phyloP scores from a whole-genome alignment of 2,113 vertebrate species.

The Podilymbus podiceps region DNA sequence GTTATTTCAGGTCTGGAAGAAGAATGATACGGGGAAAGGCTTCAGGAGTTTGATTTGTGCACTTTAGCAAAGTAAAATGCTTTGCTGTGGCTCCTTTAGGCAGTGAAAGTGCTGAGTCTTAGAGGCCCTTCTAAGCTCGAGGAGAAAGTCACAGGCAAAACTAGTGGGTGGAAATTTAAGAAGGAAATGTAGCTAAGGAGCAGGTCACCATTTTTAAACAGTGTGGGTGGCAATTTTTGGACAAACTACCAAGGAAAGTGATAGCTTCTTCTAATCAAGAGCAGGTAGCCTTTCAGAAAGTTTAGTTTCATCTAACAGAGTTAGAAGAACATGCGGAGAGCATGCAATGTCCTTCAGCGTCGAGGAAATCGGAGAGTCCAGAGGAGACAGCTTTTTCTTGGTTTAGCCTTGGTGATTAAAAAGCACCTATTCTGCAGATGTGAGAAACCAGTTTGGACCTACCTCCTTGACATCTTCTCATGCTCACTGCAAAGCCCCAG shows the following conservation, averaged over 20 bases:
- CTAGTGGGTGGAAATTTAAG: neutral
- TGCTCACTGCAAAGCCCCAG: neutral
- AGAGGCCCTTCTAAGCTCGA: neutral
- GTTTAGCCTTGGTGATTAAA: neutral
- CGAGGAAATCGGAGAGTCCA: neutral
- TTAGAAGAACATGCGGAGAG: neutral
- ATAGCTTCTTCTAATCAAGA: neutral
- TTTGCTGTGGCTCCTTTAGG: neutral
- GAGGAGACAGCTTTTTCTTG: neutral
- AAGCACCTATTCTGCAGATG: neutral
- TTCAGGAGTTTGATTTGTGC: neutral
- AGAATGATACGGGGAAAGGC: neutral
- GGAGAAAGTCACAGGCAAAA: neutral
- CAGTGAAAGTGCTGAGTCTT: neutral
- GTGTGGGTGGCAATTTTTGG: neutral
- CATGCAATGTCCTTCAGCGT: neutral
- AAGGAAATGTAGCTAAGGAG: neutral
- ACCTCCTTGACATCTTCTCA: neutral
- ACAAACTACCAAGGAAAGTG: neutral
- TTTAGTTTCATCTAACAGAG: neutral
- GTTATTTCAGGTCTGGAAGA: neutral
- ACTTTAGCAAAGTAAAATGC: neutral
- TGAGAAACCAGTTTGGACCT: neutral
- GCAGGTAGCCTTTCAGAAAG: neutral
- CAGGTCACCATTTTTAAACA: neutral